A percentile compares a stretch with the other conserved stretches of the same genome.
Evolutionary conservation across 2,797 vertebrate genomes (phyloP).

Genomic region (Danio aesculapii): DNA sequence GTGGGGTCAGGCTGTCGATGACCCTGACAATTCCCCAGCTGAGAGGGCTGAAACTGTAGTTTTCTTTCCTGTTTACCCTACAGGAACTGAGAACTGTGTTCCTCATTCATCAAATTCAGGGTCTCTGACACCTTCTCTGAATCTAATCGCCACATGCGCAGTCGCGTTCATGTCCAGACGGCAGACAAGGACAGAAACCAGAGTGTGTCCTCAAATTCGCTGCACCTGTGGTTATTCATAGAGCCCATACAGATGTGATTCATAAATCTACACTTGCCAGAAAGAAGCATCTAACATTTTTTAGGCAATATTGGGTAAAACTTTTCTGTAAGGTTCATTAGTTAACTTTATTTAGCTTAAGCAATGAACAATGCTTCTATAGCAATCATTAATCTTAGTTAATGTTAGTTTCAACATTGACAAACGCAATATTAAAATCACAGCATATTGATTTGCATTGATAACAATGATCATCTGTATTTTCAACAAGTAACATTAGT

Average conservation of each 20-base stretch:
- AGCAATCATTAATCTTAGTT: too few species aligned
- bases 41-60: constrained; percentile 52
- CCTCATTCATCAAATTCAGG: constrained; percentile 57
- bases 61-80: constrained; percentile 62
- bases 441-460: too few species aligned
- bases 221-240: constrained; percentile 14
- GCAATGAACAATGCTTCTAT: too few species aligned
- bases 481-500: too few species aligned
- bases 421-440: too few species aligned
- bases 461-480: too few species aligned
- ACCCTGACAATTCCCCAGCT: constrained; percentile 43
- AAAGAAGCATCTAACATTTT: not conserved
- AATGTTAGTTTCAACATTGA: too few species aligned
- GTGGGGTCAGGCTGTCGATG: constrained; percentile 11
- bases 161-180: constrained; percentile 14
- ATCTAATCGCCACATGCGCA: constrained; percentile 21
- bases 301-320: not conserved
- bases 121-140: constrained; percentile 30
- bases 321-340: too few species aligned
- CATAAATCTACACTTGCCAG: not conserved
- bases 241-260: not conserved
- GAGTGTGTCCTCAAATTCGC: constrained; percentile 18
- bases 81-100: constrained; percentile 58
- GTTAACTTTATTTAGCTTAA: too few species aligned
- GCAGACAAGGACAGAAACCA: constrained; percentile 29